These are phyloP conservation scores for Cyrtorhinus lividipennis DNA, from an alignment of 1,140 invertebrate genomes.

Conservation along the genomic window DNA sequence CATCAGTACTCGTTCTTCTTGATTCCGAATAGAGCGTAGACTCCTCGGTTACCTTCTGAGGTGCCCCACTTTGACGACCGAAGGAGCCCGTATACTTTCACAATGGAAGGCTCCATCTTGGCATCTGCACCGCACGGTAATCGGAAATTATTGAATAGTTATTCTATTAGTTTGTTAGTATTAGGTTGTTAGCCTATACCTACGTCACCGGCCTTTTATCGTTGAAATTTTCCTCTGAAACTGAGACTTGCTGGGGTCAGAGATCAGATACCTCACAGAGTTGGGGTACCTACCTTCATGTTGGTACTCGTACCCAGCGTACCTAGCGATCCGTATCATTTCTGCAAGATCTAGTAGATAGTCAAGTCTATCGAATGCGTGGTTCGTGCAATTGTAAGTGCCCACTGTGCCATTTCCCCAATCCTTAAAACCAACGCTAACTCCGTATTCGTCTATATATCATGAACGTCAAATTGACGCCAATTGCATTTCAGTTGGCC, in stretches of 20 bases:
- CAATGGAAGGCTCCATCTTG: constrained; percentile 8
- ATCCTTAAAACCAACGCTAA: no score
- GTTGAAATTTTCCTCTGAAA: background rate
- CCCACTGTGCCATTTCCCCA: no score
- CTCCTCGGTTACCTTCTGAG: no score
- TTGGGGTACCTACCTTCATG: no score
- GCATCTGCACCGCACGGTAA: background rate
- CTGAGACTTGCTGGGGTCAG: background rate
- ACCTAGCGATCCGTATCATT: no score
- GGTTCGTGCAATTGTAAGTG: no score
- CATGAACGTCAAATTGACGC: background rate
- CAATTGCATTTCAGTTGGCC: background rate
- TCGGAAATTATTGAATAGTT: background rate
- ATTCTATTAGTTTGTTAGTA: background rate
- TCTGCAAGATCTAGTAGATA: no score
- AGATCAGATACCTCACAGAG: background rate
- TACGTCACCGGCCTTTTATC: background rate
- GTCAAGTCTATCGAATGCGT: no score
- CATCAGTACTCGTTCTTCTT: no score
- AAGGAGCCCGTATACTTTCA: background rate
- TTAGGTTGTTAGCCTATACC: background rate
- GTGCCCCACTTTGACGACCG: background rate
- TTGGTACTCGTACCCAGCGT: no score
- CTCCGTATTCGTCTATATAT: background rate
- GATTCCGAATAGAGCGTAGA: no score